Evolutionary conservation across 2,797 vertebrate genomes (phyloP).

Genomic region (Tachyglossus aculeatus): DNA sequence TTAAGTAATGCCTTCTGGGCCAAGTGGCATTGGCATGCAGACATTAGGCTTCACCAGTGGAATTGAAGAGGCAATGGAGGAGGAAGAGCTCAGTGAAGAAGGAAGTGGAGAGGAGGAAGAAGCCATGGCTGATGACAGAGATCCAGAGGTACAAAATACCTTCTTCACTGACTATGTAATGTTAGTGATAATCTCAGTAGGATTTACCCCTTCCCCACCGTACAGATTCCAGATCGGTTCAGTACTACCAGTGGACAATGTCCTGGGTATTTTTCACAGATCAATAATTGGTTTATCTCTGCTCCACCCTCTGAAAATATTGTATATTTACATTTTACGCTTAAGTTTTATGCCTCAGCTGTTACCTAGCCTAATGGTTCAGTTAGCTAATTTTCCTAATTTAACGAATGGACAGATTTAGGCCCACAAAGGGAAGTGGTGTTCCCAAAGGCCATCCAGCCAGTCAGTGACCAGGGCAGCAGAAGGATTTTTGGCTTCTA

Average conservation of each 20-base stretch:
- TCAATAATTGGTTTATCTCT: background rate
- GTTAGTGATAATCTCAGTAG: too few relatives aligned
- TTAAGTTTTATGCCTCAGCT: too few relatives aligned
- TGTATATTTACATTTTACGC: too few relatives aligned
- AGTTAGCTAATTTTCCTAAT: too few relatives aligned
- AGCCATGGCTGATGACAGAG: constrained; percentile 74
- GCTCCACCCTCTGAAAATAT: background rate
- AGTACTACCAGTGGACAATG: background rate
- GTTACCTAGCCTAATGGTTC: too few relatives aligned
- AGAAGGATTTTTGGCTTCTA: background rate
- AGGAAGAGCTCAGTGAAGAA: constrained; percentile 17
- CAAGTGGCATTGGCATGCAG: constrained; percentile 79
- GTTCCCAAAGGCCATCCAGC: too few relatives aligned
- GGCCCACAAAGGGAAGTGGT: too few relatives aligned
- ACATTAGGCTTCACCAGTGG: constrained; percentile 77
- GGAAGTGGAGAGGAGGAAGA: constrained; percentile 53
- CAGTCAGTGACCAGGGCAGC: background rate
- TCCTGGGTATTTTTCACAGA: background rate
- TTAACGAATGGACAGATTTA: too few relatives aligned
- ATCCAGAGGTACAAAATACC: constrained; percentile 72
- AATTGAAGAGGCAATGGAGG: constrained; percentile 52
- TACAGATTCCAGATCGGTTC: background rate
- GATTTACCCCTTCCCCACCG: too few relatives aligned
- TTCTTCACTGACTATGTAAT: background rate
- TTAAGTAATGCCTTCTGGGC: constrained; percentile 65